Evolutionary conservation across 2,113 vertebrate species (phyloP), one percentile per base, ranked within the genome.

Genomic region (Podilymbus podiceps): DNA sequence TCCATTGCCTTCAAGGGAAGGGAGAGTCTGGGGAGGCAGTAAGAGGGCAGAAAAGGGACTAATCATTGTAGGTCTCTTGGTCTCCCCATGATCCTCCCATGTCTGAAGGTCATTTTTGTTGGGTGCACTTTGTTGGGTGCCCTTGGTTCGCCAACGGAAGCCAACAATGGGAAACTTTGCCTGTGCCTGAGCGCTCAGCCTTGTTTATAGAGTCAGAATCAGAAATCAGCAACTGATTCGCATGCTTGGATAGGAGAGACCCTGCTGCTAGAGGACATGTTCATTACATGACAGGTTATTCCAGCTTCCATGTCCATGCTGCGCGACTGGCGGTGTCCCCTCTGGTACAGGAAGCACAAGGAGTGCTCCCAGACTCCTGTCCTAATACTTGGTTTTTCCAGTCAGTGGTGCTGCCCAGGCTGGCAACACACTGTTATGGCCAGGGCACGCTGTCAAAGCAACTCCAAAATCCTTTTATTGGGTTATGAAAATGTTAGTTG

Each of bases 381-480:
- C 9, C 2, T 55, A 22, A 40, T 11, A 8, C 23, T 80, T 52
- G 11, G 9, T 52, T 88, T 80, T 67, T 49, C 33, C 64, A 31
- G 42, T 33, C 81, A 59, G 22, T 28, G 31, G 4, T 8, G 27
- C 53, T 68, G 20, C 68, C 66, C 60, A n/a, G 56, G 52, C 56
- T 75, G 47, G 33, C 8, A 78, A n/a, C 12, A 7, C 0, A 0
- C 24, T 46, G 6, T 25, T 63, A 13, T 20, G 47, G 53, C 22
- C 59, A 78, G 35, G 60, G 40, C 27, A 67, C 25, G 13, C 17
- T 59, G 52, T 56, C 44, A 93, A 28, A 78, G 21, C 68, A 95
- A 91, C 71, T 38, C 47, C 71, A 62, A 42, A 59, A 40, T 2
- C 5, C 12, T 85, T 72, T 86, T 55, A 58, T 1, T 40, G 15